Evolutionary conservation across 2,888 invertebrate genomes (phyloP), one percentile per base, ranked within the genome.

Genomic region (Dioctria rufipes): DNA sequence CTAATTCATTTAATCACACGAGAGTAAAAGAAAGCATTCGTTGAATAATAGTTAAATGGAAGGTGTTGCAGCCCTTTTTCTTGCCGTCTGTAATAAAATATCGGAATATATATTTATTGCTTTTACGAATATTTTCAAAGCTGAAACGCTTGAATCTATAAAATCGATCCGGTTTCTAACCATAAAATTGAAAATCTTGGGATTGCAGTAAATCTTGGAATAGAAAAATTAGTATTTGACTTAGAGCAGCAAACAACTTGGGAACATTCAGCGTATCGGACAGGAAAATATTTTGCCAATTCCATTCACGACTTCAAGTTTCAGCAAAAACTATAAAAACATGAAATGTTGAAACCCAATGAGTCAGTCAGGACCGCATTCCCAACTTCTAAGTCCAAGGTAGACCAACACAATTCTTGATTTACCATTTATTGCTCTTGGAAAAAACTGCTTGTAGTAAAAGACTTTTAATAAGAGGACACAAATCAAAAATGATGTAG

Each of bases 401-500:
- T 25, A 40, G 37, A 42, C 67, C 6, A 6, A 67, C 25, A 25
- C 25, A 54, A 54, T 71, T 71, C 54, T 71, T 71, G 71, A 71
- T 54, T 71, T 5, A 9, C 54, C 75, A 9, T 39, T 40, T 3
- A 1, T 0, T 42, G 5, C 42, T 40, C 60, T 40, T 42, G 25
- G 60, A 60, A 61, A 75, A 75, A 75, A 75, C 61, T 61, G 75
- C 75, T 75, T 43, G 43, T 75, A 60, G 61, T 43, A 75, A 60
- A 75, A 60, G 75, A 75, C 65, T 65, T 78, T 78, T 80, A 82
- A 81, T 80, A 80, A 81, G 49, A 78, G 63, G 80, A 82, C 81
- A 81, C 82, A 81, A 82, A 82, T 82, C 81, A 82, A 82, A 82
- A 82, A 80, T 82, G 61, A 82, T 82, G 82, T 81, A 66, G 61